Conservation (phyloP, 2,113 vertebrate genomes). For the Zeus faber region DNA sequence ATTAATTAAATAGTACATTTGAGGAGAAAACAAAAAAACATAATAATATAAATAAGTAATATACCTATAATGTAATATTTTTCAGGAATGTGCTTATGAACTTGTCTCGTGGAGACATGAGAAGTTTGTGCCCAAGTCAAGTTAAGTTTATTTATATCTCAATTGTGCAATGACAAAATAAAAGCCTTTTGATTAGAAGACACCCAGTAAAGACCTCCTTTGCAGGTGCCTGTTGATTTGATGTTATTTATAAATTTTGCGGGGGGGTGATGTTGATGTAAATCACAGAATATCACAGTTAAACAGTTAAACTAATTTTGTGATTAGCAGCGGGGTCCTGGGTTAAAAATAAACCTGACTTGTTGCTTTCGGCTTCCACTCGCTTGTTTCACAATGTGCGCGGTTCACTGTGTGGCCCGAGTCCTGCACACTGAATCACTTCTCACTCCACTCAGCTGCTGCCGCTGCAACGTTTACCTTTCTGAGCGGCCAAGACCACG, state of each 20-base stretch:
- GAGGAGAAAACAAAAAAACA: too few relatives aligned
- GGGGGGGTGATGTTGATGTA: too few relatives aligned
- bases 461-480: constrained; percentile 54
- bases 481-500: constrained; percentile 54
- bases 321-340: constrained; percentile 28
- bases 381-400: constrained; percentile 52
- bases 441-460: constrained; percentile 48
- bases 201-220: background rate
- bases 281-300: constrained; percentile 25
- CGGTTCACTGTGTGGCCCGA: constrained; percentile 41
- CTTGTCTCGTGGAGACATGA: too few relatives aligned
- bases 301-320: constrained; percentile 29
- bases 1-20: too few relatives aligned
- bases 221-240: background rate
- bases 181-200: background rate
- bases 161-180: too few relatives aligned
- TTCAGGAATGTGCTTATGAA: too few relatives aligned
- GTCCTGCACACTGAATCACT: constrained; percentile 51
- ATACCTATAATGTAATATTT: too few relatives aligned
- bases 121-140: too few relatives aligned
- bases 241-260: constrained; percentile 9
- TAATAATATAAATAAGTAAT: too few relatives aligned
- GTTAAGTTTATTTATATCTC: too few relatives aligned
- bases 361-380: constrained; percentile 46
- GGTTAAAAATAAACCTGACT: constrained; percentile 52